Conservation (phyloP, 2,797 vertebrate species). For the Syndactyla subalaris region DNA sequence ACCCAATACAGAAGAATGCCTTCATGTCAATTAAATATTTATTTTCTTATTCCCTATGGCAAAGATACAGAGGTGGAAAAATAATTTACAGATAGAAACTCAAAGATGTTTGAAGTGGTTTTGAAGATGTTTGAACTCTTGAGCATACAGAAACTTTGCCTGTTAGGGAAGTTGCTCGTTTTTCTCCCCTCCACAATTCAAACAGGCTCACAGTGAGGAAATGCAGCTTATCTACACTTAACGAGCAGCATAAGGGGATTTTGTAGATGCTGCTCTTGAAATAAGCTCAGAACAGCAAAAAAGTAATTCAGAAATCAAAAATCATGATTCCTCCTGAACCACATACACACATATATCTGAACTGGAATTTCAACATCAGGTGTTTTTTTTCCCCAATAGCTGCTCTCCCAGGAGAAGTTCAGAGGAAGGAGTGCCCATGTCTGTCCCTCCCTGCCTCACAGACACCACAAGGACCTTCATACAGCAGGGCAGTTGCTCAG, state of each 20-base stretch:
- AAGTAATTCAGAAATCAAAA: not conserved
- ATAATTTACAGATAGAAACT: not conserved
- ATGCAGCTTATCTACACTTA: not conserved
- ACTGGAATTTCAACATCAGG: not conserved
- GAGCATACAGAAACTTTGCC: not conserved
- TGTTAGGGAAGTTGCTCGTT: not conserved
- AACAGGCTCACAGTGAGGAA: not conserved
- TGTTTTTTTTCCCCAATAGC: not conserved
- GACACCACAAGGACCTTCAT: not conserved
- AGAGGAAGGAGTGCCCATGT: not conserved
- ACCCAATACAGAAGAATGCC: not conserved
- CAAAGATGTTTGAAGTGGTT: not conserved
- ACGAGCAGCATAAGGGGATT: not conserved
- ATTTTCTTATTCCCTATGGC: not conserved
- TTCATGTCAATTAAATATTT: not conserved
- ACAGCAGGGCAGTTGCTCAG: not conserved
- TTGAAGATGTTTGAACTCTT: not conserved
- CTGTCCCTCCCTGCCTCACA: accelerated
- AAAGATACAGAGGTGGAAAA: not conserved
- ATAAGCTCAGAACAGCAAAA: not conserved
- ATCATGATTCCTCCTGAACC: not conserved
- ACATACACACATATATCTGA: accelerated
- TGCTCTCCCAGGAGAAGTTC: not conserved
- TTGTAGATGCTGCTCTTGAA: not conserved
- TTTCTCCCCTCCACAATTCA: not conserved